These are phyloP conservation scores for Steatocranus sp. DNA, from an alignment of 2,797 vertebrate species.

Conservation along the genomic window DNA sequence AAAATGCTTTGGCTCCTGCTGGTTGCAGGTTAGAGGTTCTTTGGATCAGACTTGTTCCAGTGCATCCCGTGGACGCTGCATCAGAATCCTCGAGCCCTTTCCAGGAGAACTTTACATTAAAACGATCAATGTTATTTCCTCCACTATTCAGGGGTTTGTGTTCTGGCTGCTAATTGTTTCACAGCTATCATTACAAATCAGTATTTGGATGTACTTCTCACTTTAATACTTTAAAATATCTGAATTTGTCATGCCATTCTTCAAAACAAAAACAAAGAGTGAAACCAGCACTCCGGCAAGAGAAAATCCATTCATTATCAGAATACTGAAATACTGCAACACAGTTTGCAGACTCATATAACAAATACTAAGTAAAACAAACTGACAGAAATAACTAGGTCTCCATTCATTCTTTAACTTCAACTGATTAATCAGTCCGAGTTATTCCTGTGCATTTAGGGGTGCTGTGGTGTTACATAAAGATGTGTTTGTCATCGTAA, in stretches of 20 bases:
- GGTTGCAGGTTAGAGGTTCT: not conserved
- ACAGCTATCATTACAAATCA: not conserved
- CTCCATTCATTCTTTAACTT: not conserved
- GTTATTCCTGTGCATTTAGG: not conserved
- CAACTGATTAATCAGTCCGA: not conserved
- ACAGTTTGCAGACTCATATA: not conserved
- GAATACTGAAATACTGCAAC: not conserved
- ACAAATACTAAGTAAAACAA: not conserved
- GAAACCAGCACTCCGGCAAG: not conserved
- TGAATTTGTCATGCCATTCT: not conserved
- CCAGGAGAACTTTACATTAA: not conserved
- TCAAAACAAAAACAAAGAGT: not conserved
- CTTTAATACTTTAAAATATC: not conserved
- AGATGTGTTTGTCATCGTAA: conserved; percentile 21
- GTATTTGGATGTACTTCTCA: not conserved
- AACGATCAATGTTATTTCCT: not conserved
- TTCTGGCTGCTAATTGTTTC: not conserved
- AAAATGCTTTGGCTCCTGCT: not conserved
- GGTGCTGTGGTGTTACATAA: not conserved
- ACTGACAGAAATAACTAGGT: not conserved
- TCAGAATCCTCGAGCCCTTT: not conserved
- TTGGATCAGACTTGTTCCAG: not conserved
- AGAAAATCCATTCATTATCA: not conserved
- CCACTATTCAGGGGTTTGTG: not conserved
- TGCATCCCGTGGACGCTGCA: not conserved